Conservation (phyloP, 2,113 vertebrate genomes). For the Mohoua ochrocephala region DNA sequence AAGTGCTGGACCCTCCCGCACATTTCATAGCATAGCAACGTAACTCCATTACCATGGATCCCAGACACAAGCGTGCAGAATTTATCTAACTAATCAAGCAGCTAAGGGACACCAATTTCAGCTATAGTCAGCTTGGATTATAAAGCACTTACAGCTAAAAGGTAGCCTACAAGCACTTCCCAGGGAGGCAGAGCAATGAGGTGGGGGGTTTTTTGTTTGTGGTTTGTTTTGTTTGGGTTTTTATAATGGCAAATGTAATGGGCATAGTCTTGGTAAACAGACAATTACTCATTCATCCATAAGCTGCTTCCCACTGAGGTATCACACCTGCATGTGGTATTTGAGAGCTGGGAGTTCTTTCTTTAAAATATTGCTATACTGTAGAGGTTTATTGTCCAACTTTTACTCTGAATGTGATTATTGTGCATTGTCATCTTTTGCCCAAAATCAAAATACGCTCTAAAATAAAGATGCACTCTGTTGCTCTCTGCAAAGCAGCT, state of each 20-base stretch:
- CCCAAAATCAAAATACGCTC: background rate
- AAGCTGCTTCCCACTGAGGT: background rate
- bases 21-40: slow-evolving; percentile 53
- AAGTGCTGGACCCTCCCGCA: background rate
- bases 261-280: background rate
- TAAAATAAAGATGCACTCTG: background rate
- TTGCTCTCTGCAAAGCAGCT: background rate
- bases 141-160: slow-evolving; percentile 1
- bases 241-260: background rate
- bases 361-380: background rate
- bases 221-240: background rate
- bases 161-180: background rate
- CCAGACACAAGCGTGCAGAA: slow-evolving; percentile 25
- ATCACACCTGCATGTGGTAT: background rate
- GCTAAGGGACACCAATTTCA: slow-evolving; percentile 24
- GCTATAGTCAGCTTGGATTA: background rate
- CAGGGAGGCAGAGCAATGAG: background rate
- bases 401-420: background rate
- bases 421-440: background rate
- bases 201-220: background rate
- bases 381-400: background rate
- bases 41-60: slow-evolving; percentile 59
- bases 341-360: background rate
- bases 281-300: background rate
- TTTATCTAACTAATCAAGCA: slow-evolving; percentile 16